Conservation (phyloP, 2,888 invertebrate genomes). For the Caprella mutica region DNA sequence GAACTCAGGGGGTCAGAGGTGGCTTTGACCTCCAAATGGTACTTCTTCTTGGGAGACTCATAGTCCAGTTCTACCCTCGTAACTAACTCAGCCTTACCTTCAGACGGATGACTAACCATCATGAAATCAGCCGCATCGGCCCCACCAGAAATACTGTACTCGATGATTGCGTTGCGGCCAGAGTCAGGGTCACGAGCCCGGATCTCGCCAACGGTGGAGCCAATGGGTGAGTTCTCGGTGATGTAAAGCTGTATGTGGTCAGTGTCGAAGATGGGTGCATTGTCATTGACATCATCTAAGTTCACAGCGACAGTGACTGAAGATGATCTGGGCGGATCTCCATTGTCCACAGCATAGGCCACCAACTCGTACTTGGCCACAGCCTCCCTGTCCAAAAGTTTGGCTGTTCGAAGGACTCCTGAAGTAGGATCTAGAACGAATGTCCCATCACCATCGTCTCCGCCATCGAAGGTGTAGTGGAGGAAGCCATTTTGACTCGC, state of each 20-base stretch:
- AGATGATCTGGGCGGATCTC: constrained; percentile 53
- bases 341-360: constrained; percentile 80
- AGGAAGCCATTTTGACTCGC: constrained; percentile 77
- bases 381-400: constrained; percentile 80
- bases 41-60: constrained; percentile 71
- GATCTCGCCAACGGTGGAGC: constrained; percentile 82
- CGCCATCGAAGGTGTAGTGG: constrained; percentile 60
- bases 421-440: constrained; percentile 86
- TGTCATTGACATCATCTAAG: constrained; percentile 79
- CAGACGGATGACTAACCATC: constrained; percentile 57
- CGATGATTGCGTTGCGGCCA: constrained; percentile 77
- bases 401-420: constrained; percentile 80
- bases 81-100: constrained; percentile 59
- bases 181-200: constrained; percentile 85
- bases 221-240: constrained; percentile 91
- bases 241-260: constrained; percentile 79
- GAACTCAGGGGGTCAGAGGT: constrained; percentile 79
- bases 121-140: constrained; percentile 71
- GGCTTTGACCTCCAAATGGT: constrained; percentile 76
- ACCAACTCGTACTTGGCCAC: constrained; percentile 70
- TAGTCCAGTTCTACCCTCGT: constrained; percentile 89
- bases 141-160: constrained; percentile 83
- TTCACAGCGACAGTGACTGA: constrained; percentile 53
- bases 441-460: constrained; percentile 64
- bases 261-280: constrained; percentile 69